Evolutionary conservation across 1,140 invertebrate species (phyloP), one percentile per base, ranked within the genome.

Genomic region (Aphelenchoides avenae): DNA sequence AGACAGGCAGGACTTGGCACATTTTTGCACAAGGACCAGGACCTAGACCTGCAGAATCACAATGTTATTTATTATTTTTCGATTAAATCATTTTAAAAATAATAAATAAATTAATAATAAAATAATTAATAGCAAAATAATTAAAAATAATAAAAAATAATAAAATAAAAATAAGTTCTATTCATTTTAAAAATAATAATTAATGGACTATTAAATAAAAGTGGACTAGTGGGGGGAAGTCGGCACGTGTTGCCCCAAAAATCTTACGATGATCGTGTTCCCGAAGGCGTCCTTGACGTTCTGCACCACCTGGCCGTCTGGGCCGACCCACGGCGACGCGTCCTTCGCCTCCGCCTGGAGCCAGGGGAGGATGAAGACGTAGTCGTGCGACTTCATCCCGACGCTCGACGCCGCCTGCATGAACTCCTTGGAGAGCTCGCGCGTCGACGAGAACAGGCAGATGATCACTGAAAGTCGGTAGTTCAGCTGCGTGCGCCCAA

Each of bases 331-430:
- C 20, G 70, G 70, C 7, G 64, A 56, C 5, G 51, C 27, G 52
- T 72, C 70, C 39, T 72, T 73, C 5, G 71, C 56, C 29, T 73
- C 70, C 6, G 68, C 66, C 47, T 72, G 70, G 27, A 72, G 59
- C 70, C 70, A 72, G 1, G 70, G 70, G 6, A 72, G 52, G 29
- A 72, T 57, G 44, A 55, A 72, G 31, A 74, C 70, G 33, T 64
- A 72, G 9, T 72, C 71, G 31, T 61, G 54, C 30, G 50, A 66
- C 37, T 73, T 71, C 52, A 72, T 42, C 44, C 56, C 53, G 41
- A 57, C 34, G 20, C 30, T 54, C 7, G n/a, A 61, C 61, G 3
- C 70, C 70, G 36, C 61, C 24, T 55, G 59, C 70, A 72, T 72
- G 40, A 72, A 72, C 50, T 72, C 70, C 49, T 71, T 72, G 29